Evolutionary conservation across 2,113 vertebrate species (phyloP).

Genomic region (Nesogale talazaci): DNA sequence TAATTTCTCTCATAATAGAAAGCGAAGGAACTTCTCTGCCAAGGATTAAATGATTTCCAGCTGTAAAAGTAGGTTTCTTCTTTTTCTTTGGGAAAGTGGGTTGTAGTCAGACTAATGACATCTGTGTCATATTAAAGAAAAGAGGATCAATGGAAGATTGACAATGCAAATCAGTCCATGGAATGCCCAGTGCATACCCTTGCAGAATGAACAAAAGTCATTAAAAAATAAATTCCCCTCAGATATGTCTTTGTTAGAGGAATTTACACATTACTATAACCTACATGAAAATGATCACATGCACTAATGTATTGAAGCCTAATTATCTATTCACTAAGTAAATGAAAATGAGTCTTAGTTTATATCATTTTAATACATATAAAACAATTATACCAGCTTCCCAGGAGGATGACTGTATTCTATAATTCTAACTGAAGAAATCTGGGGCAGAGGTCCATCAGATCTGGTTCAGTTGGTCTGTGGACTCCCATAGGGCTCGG

Average conservation of each 20-base stretch:
- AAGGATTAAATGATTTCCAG: slow-evolving; percentile 75
- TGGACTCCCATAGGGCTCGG: background rate
- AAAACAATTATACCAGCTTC: background rate
- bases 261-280: slow-evolving; percentile 6
- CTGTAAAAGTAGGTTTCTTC: slow-evolving; percentile 64
- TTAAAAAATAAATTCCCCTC: background rate
- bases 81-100: slow-evolving; percentile 51
- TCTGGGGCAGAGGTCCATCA: background rate
- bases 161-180: background rate
- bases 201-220: background rate
- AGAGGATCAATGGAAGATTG: background rate
- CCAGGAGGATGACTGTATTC: background rate
- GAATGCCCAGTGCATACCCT: background rate
- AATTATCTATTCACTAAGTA: slow-evolving; percentile 13
- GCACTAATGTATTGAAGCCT: background rate
- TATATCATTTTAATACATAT: background rate
- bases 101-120: background rate
- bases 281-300: background rate
- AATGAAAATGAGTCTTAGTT: background rate
- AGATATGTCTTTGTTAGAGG: background rate
- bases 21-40: slow-evolving; percentile 46
- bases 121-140: slow-evolving; percentile 41
- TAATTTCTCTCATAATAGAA: slow-evolving; percentile 70
- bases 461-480: background rate
- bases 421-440: background rate